Evolutionary conservation across 1,140 invertebrate genomes (phyloP).

Genomic region (Euwallacea similis): DNA sequence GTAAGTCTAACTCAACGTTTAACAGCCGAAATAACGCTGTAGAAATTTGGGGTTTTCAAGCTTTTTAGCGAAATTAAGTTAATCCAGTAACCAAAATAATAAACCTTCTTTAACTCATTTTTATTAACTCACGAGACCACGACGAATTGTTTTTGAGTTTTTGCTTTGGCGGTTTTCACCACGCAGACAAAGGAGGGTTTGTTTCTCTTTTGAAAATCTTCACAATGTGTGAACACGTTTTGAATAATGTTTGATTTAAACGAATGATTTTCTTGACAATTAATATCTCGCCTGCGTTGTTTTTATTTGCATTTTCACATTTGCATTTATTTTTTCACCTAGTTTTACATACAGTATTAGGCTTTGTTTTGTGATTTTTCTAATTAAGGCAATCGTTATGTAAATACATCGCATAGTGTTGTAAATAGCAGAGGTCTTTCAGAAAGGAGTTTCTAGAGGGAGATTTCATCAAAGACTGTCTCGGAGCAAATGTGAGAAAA

Average conservation of each 20-base stretch:
- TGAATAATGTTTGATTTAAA: conserved; percentile 10
- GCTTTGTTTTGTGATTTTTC: conserved; percentile 21
- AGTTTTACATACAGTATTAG: conserved; percentile 21
- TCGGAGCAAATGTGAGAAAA: too few species aligned
- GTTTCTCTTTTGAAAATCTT: too few species aligned
- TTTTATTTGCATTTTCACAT: conserved; percentile 28
- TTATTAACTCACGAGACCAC: conserved; percentile 42
- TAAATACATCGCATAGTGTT: conserved; percentile 27
- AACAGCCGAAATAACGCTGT: conserved; percentile 38
- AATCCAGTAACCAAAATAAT: conserved; percentile 37
- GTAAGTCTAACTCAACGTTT: background rate
- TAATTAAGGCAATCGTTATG: conserved; percentile 20
- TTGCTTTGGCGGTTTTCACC: background rate
- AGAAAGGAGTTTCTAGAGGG: too few species aligned
- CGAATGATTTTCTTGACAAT: background rate
- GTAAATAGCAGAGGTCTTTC: conserved; percentile 14
- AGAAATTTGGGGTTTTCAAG: conserved; percentile 42
- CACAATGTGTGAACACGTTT: conserved; percentile 12
- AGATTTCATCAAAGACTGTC: too few species aligned
- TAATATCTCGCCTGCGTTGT: conserved; percentile 25
- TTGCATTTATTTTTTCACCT: conserved; percentile 24
- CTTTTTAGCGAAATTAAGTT: conserved; percentile 39
- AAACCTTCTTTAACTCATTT: conserved; percentile 33
- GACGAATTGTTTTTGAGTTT: conserved; percentile 13
- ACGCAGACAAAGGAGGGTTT: too few species aligned